A percentile compares a stretch with the other conserved stretches of the same genome.
phyloP scores from a whole-genome alignment of 1,140 invertebrate species.

The Nylanderia fulva region DNA sequence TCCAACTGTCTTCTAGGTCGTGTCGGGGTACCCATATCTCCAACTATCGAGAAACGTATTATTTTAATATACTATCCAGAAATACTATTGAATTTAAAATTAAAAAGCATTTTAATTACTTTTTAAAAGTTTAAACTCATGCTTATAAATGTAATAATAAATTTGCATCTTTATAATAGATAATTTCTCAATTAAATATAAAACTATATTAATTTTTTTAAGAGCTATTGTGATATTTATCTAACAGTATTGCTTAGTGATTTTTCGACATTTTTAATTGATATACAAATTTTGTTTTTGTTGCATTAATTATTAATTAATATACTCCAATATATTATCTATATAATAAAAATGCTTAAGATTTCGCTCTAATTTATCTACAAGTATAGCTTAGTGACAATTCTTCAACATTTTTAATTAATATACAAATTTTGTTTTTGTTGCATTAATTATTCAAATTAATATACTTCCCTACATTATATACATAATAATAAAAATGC shows the following conservation, averaged over 20 bases:
- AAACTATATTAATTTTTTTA: neutral
- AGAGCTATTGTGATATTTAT: neutral
- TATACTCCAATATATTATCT: neutral
- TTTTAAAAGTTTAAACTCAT: neutral
- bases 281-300: neutral
- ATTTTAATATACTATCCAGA: neutral
- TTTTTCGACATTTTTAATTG: neutral
- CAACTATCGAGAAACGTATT: conserved; percentile 77
- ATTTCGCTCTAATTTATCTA: neutral
- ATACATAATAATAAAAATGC: neutral
- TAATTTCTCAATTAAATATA: neutral
- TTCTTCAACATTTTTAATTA: neutral
- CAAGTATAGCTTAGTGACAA: neutral
- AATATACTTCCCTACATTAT: neutral
- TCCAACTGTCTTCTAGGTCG: conserved; percentile 83
- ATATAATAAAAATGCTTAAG: neutral
- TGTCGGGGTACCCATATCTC: conserved; percentile 85
- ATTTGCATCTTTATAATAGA: neutral
- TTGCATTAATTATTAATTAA: neutral
- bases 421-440: neutral
- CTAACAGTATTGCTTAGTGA: neutral
- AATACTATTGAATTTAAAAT: neutral
- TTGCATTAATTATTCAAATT: neutral
- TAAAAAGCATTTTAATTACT: neutral
- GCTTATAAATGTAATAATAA: neutral